Evolutionary conservation across 2,888 invertebrate genomes (phyloP), one percentile per base, ranked within the genome.

Genomic region (Drosophila neutralis): DNA sequence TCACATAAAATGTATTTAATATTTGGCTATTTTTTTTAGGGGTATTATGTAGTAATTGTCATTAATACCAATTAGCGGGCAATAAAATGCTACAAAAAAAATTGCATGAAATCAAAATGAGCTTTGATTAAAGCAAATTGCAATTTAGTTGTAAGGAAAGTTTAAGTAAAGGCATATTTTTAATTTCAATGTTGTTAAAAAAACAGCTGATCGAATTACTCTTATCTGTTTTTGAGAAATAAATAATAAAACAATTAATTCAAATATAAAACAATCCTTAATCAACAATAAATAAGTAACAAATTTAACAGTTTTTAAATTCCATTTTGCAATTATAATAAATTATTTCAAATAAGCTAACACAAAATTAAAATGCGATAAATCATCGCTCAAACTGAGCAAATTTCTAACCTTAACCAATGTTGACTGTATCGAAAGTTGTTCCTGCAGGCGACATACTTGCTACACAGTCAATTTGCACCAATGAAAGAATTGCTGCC

Each of bases 11-110:
- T 69, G 58, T 62, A 65, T 31, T 10, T 10, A 10, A 31, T 60
- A 59, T 59, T 71, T 45, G 38, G 49, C 36, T 31, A 57, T 51
- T n/a, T 33, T 42, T 42, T 6, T 42, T 38, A 24, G 15, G 31
- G 8, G 57, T 10, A 11, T 58, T 73, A 70, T 63, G 76, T 70
- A 69, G 38, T 70, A 66, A 59, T 38, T n/a, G 40, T 67, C 45
- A 78, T 61, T 65, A 57, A 56, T 58, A 24, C 40, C 31, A 64
- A 61, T 54, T 51, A 42, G 27, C n/a, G 40, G 6, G 1, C 18
- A 38, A 2, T n/a, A 10, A 38, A 40, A 13, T n/a, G 7, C 0
- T 6, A n/a, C n/a, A 5, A 27, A 5, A 49, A n/a, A 48, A 35
- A 35, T 33, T 5, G 8, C 52, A 24, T 54, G 4, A 18, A 36